Evolutionary conservation across 2,113 vertebrate genomes (phyloP), one percentile per base, ranked within the genome.

Genomic region (Sarotherodon lohbergeri): DNA sequence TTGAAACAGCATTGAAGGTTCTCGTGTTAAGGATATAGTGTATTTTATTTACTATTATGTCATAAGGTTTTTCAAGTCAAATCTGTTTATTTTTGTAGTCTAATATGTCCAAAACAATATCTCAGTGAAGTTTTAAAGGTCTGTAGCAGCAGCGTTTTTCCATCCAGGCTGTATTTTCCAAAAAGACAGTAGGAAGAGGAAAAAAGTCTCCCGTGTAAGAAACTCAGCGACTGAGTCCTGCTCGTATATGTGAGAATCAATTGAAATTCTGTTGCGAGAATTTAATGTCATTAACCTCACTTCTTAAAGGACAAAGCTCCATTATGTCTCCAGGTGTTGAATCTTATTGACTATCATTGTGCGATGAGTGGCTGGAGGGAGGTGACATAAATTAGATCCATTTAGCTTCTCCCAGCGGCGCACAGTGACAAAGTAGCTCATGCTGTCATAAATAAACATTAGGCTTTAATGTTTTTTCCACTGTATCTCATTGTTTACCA

Each of bases 381-480:
- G 91, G 82, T 91, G 88, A 96, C 96, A 95, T 95, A 95, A 93
- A 96, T 94, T 89, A 95, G 79, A 93, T 95, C 92, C 90, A 94
- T 96, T 95, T 93, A 87, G 90, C 61, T 93, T 95, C 87, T 92
- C 95, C 95, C 91, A 81, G 81, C 93, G 92, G 95, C 91, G 32
- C 39, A 48, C 84, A 54, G 88, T 95, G 95, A 96, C 95, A 90
- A 95, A 96, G 91, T 90, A 94, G 94, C 91, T 89, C 82, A 82
- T 59, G 87, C 84, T 73, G 55, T 81, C 88, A 94, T 92, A 90
- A 94, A 94, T 92, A 94, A 92, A 92, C 93, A 94, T 93, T 61
- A 90, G 93, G 59, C 82, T 73, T 88, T 87, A 73, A 36, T 87
- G 84, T 88, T 81, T 93, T 39, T 80, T 50, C 71, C 61, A 22